A percentile compares a stretch with the other conserved stretches of the same genome.
Conservation (phyloP, 2,113 vertebrate genomes). For the Camelus bactrianus region DNA sequence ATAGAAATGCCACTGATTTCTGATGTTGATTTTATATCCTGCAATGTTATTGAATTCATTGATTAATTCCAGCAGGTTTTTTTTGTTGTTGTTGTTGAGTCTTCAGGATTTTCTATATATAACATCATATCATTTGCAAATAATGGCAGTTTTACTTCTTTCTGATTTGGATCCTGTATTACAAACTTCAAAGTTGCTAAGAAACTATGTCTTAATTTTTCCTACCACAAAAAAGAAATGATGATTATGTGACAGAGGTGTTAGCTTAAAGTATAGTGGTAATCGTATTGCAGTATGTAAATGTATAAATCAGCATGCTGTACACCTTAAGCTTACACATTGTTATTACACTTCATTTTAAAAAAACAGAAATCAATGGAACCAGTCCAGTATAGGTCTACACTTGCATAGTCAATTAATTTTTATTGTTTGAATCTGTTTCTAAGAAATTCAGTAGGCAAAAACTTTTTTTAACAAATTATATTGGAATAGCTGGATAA, state of each 20-base stretch:
- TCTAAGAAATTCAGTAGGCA: not conserved
- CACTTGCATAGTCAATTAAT: not conserved
- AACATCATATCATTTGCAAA: not conserved
- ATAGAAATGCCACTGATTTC: not conserved
- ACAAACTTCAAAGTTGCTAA: too few species aligned
- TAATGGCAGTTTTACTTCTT: not conserved
- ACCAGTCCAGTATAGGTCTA: not conserved
- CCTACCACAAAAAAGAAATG: too few species aligned
- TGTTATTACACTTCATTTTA: too few species aligned
- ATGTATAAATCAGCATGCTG: too few species aligned
- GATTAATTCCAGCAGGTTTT: not conserved
- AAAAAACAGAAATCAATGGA: not conserved
- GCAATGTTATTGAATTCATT: not conserved
- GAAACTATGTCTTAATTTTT: too few species aligned
- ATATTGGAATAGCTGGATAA: not conserved
- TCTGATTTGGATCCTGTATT: not conserved
- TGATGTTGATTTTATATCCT: not conserved
- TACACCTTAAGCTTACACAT: too few species aligned
- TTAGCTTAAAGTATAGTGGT: too few species aligned
- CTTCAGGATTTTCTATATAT: not conserved
- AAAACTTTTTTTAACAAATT: not conserved
- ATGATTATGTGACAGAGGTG: too few species aligned
- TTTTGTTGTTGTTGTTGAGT: not conserved
- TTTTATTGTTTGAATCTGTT: not conserved
- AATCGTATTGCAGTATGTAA: too few species aligned